Conservation (phyloP, 2,797 vertebrate species). For the Sebastes cheni region DNA sequence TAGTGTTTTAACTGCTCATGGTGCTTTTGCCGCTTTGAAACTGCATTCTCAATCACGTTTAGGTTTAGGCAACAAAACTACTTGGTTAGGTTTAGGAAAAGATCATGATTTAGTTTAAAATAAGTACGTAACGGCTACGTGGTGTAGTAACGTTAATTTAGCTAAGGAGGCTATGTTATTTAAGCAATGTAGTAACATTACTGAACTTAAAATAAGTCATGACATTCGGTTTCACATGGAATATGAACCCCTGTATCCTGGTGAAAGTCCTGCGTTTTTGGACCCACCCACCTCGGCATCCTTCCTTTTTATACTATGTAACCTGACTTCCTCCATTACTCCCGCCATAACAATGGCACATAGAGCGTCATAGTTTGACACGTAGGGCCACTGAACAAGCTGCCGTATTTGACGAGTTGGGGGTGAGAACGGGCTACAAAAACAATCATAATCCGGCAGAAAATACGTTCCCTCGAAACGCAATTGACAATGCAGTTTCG, state of each 20-base stretch:
- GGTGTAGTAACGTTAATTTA: too few relatives aligned
- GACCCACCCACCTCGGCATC: too few relatives aligned
- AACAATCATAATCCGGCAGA: accelerated
- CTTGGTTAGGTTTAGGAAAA: not conserved
- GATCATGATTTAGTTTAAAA: not conserved
- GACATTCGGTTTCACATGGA: too few relatives aligned
- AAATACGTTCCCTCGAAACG: too few relatives aligned
- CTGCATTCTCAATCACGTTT: not conserved
- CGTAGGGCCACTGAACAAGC: not conserved
- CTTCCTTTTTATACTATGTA: too few relatives aligned
- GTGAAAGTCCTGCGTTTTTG: too few relatives aligned
- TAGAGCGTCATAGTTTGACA: too few relatives aligned
- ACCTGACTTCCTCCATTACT: too few relatives aligned
- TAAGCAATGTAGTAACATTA: not conserved
- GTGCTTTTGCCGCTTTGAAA: too few relatives aligned
- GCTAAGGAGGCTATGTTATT: too few relatives aligned
- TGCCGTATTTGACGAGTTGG: not conserved
- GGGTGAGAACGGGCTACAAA: not conserved
- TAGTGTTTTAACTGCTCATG: not conserved
- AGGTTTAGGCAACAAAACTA: not conserved
- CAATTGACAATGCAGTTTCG: not conserved
- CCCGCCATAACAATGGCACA: too few relatives aligned
- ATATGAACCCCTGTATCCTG: too few relatives aligned
- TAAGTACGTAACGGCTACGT: not conserved
- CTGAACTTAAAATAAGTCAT: not conserved